Conservation (phyloP, 2,888 invertebrate genomes). For the Agrotis puta region DNA sequence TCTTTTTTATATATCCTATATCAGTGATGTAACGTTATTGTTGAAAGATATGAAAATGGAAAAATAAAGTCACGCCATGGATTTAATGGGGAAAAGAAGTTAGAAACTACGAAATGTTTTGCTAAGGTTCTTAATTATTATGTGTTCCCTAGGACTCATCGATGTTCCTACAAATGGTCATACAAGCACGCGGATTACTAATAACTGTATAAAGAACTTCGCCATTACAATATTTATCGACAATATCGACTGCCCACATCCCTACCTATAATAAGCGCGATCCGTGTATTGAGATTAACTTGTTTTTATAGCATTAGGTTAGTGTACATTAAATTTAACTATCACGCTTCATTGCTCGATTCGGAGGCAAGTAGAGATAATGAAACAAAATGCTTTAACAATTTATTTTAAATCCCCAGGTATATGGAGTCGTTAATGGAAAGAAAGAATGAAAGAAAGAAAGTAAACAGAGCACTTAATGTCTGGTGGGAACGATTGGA, state of each 20-base stretch:
- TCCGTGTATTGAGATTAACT: slow-evolving; percentile 91
- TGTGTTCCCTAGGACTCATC: too few relatives aligned
- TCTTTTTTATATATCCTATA: too few relatives aligned
- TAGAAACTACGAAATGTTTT: too few relatives aligned
- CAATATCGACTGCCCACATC: slow-evolving; percentile 60
- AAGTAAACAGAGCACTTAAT: slow-evolving; percentile 46
- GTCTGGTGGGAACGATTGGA: slow-evolving; percentile 27
- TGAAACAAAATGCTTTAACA: slow-evolving; percentile 82
- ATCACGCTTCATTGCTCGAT: slow-evolving; percentile 85
- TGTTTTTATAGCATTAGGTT: slow-evolving; percentile 88
- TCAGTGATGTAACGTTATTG: neutral
- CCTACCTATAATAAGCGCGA: slow-evolving; percentile 87
- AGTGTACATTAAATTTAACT: slow-evolving; percentile 90
- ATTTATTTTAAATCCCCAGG: slow-evolving; percentile 74
- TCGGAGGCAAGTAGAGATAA: slow-evolving; percentile 80
- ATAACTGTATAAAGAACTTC: too few relatives aligned
- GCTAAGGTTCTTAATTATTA: too few relatives aligned
- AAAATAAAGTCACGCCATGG: too few relatives aligned
- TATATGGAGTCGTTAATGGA: slow-evolving; percentile 69
- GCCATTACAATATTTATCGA: slow-evolving; percentile 27
- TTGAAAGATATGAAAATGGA: neutral
- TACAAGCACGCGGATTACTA: too few relatives aligned
- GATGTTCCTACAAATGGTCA: too few relatives aligned
- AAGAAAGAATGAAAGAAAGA: slow-evolving; percentile 54
- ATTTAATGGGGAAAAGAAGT: too few relatives aligned